Evolutionary conservation across 2,113 vertebrate species (phyloP).

Genomic region (Percopsis transmontana): DNA sequence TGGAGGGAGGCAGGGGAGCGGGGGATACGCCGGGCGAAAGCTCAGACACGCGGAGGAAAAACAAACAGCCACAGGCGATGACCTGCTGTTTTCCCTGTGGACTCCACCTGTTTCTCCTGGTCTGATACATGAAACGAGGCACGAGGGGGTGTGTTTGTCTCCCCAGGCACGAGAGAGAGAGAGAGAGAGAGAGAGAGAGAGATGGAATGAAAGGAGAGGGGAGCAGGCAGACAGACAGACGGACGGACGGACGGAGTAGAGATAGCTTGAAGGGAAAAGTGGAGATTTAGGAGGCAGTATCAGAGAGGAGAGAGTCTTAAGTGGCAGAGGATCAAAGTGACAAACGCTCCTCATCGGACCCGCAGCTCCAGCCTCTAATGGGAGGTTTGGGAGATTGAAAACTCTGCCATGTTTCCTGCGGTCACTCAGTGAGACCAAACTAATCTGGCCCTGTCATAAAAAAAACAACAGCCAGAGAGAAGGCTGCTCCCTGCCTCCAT

Average conservation of each 20-base stretch:
- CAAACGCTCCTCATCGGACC: constrained; percentile 60
- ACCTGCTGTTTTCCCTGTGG: constrained; percentile 36
- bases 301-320: constrained; percentile 41
- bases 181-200: constrained; percentile 21
- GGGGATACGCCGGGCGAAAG: constrained; percentile 50
- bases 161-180: not conserved
- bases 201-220: not conserved
- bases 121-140: constrained; percentile 46
- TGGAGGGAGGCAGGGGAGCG: constrained; percentile 3
- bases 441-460: constrained; percentile 66
- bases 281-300: constrained; percentile 33
- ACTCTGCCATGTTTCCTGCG: constrained; percentile 55
- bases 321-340: constrained; percentile 68
- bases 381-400: constrained; percentile 64
- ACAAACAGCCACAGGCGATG: constrained; percentile 55
- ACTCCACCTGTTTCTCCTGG: constrained; percentile 36
- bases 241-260: constrained; percentile 10
- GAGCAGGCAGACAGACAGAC: not conserved
- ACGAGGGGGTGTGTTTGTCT: constrained; percentile 2
- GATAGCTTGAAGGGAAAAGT: constrained; percentile 20
- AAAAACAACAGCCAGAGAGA: constrained; percentile 1
- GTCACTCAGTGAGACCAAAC: constrained; percentile 52
- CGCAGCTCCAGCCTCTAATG: constrained; percentile 58
- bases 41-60: constrained; percentile 55
- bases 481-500: constrained; percentile 21